Conservation (phyloP, 2,113 vertebrate genomes). For the Hippotragus niger region DNA sequence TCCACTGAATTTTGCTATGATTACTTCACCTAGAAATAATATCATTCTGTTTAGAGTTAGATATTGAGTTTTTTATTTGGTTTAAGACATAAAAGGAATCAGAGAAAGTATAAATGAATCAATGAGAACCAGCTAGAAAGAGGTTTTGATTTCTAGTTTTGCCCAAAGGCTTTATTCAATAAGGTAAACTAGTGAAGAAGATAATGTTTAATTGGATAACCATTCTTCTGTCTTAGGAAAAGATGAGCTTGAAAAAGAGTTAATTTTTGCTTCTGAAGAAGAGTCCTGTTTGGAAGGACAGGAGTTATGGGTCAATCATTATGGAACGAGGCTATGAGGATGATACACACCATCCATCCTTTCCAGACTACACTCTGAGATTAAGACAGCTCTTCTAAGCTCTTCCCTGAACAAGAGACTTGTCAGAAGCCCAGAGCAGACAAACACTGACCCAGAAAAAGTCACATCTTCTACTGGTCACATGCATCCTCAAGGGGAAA, state of each 20-base stretch:
- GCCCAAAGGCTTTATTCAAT: background rate
- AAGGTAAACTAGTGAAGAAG: background rate
- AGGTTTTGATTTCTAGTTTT: slow-evolving; percentile 3
- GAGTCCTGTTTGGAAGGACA: background rate
- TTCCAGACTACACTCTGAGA: background rate
- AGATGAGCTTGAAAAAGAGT: background rate
- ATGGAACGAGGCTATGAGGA: background rate
- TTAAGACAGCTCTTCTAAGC: background rate
- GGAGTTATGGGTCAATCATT: background rate
- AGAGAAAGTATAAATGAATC: background rate
- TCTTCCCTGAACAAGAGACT: background rate
- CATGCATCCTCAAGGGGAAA: background rate
- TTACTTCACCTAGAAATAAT: background rate
- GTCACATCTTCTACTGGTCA: background rate
- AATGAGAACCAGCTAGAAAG: background rate
- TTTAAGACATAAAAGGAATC: background rate
- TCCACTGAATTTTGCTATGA: background rate
- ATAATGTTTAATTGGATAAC: background rate
- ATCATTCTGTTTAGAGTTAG: background rate
- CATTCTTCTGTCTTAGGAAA: background rate
- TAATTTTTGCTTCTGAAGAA: background rate
- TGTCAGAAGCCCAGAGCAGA: background rate
- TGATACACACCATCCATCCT: background rate
- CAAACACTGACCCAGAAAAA: background rate
- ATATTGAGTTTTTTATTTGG: background rate